A percentile compares a stretch with the other conserved stretches of the same genome.
Conservation (phyloP, 2,113 vertebrate genomes). For the Leucopternis melanops region DNA sequence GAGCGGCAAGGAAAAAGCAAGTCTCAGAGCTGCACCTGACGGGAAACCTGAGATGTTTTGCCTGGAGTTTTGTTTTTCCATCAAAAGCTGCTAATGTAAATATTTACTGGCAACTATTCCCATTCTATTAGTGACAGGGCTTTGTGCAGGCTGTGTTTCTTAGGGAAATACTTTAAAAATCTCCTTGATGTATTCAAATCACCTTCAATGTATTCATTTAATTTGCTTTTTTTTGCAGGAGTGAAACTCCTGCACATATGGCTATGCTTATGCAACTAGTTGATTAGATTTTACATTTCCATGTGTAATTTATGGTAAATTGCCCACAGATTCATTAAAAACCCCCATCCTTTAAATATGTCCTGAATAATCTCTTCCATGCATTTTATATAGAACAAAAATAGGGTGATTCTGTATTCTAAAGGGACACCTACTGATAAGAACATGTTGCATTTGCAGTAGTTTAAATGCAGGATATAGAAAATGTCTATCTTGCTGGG, state of each 20-base stretch:
- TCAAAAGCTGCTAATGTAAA: slow-evolving; percentile 23
- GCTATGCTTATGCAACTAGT: slow-evolving; percentile 22
- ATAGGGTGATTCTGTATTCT: background rate
- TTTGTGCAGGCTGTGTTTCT: background rate
- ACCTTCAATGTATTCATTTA: slow-evolving; percentile 13
- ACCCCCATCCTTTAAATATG: background rate
- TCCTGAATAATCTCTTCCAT: background rate
- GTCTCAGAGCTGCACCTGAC: background rate
- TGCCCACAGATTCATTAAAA: slow-evolving; percentile 25
- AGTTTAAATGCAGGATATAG: background rate
- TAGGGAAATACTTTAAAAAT: slow-evolving; percentile 27
- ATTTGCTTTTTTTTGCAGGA: background rate
- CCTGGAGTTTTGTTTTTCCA: slow-evolving; percentile 36
- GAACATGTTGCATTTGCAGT: background rate
- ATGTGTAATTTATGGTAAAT: slow-evolving; percentile 49
- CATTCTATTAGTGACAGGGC: background rate
- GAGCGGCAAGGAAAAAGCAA: background rate
- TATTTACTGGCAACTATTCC: slow-evolving; percentile 41
- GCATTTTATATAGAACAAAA: background rate
- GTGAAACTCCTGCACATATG: slow-evolving; percentile 30
- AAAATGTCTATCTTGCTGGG: background rate
- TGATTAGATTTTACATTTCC: slow-evolving; percentile 61
- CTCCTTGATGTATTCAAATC: slow-evolving; percentile 38
- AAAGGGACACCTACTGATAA: slow-evolving; percentile 12
- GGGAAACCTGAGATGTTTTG: background rate